A percentile compares a stretch with the other conserved stretches of the same genome.
phyloP scores from a whole-genome alignment of 2,888 invertebrate species.

The Nomada ruficornis region DNA sequence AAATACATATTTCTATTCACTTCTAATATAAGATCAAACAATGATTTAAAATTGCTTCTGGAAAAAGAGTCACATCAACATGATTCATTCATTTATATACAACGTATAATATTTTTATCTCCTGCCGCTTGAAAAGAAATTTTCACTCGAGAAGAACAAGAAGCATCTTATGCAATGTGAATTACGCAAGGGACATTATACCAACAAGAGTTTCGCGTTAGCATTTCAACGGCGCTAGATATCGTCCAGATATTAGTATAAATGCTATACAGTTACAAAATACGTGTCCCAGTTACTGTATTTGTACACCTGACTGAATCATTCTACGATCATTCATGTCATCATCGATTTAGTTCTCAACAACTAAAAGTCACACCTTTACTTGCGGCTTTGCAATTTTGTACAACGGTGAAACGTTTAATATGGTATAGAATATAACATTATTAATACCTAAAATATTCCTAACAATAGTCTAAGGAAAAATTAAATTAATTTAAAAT shows the following conservation, averaged over 20 bases:
- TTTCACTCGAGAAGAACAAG: not conserved
- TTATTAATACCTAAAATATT: too few relatives aligned
- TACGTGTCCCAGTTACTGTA: constrained; percentile 25
- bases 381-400: too few relatives aligned
- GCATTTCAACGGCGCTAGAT: constrained; percentile 41
- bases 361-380: too few relatives aligned
- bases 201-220: constrained; percentile 48
- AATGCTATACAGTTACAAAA: constrained; percentile 21
- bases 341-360: not conserved
- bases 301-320: constrained; percentile 42
- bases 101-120: not conserved
- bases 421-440: too few relatives aligned
- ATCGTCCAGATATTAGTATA: constrained; percentile 5
- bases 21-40: too few relatives aligned
- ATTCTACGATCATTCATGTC: not conserved
- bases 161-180: constrained; percentile 45
- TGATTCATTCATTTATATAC: too few relatives aligned
- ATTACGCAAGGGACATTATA: constrained; percentile 48
- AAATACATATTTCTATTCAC: not conserved
- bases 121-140: not conserved
- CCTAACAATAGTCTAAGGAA: too few relatives aligned
- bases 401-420: too few relatives aligned
- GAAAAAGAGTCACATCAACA: too few relatives aligned
- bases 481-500: too few relatives aligned
- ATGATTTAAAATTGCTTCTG: too few relatives aligned